Evolutionary conservation across 2,888 invertebrate species (phyloP).

Genomic region (Stenodema calcarata): DNA sequence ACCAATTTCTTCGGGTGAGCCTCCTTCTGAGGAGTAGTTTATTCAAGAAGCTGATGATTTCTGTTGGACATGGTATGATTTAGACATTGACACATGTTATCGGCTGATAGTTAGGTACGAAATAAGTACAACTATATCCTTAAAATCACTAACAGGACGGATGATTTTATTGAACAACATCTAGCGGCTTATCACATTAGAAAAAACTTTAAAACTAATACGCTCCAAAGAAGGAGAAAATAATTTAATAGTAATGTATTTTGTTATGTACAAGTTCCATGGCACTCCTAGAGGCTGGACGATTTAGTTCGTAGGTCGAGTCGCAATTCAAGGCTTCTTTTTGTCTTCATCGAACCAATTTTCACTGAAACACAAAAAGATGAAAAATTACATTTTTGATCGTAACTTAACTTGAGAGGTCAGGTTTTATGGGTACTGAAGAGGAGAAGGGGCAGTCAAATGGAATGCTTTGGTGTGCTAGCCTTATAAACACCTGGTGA

Average conservation of each 20-base stretch:
- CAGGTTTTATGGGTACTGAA: too few species aligned
- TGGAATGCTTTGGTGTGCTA: too few species aligned
- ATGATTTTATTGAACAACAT: neutral
- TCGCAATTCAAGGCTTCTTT: conserved; percentile 53
- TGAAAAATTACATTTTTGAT: too few species aligned
- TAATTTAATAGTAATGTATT: conserved; percentile 22
- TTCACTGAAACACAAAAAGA: conserved; percentile 67
- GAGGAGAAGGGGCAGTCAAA: too few species aligned
- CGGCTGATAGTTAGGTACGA: too few species aligned
- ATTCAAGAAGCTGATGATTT: too few species aligned
- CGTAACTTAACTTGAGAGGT: too few species aligned
- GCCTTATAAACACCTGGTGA: too few species aligned
- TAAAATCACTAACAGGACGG: neutral
- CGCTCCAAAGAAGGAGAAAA: neutral
- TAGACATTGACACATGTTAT: too few species aligned
- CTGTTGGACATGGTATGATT: too few species aligned
- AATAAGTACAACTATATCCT: neutral
- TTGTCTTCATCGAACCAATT: conserved; percentile 69
- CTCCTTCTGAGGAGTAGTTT: too few species aligned
- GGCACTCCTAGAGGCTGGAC: conserved; percentile 42
- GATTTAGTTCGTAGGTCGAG: neutral
- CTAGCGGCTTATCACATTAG: conserved; percentile 1
- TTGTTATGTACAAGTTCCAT: conserved; percentile 36
- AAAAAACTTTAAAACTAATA: neutral
- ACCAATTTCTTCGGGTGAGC: too few species aligned